Evolutionary conservation across 2,888 invertebrate genomes (phyloP), one percentile per base, ranked within the genome.

Genomic region (Cosmopolites sordidus): DNA sequence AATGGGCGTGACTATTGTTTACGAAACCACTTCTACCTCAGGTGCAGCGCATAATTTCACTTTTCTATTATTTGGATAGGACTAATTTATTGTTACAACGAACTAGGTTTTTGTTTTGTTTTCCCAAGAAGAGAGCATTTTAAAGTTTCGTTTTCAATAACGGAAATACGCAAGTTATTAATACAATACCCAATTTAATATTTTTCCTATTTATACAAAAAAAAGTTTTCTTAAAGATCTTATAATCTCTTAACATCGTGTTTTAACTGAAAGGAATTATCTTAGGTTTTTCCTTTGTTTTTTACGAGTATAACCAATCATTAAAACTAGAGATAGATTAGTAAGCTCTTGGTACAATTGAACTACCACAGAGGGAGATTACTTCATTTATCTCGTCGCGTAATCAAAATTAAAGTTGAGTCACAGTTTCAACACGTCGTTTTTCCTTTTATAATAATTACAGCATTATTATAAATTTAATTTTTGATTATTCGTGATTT

Each of bases 151-250:
- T 33, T 33, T 33, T 33, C 8, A 5, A 22, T 22, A 47, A 40
- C 33, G 38, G 47, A 47, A 46, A 47, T 47, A 47, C 39, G 40
- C 47, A 47, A 40, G 47, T 47, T 47, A 47, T 47, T 27, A 39
- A 27, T 27, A 3, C 29, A 39, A 33, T 33, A 33, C 22, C 38
- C 18, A 15, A 18, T 39, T 47, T 29, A 22, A 27, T 47, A 39
- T 16, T 27, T 27, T 17, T 11, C 39, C 39, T 27, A 47, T 47
- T 47, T 47, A 39, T 22, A 22, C 22, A 22, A n/a, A n/a, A n/a
- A n/a, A n/a, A n/a, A n/a, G n/a, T n/a, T n/a, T n/a, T n/a, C n/a
- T n/a, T n/a, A n/a, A n/a, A n/a, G n/a, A n/a, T n/a, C n/a, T n/a
- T n/a, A n/a, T n/a, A n/a, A n/a, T n/a, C n/a, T n/a, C n/a, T n/a